These are phyloP conservation scores for Callocephalon fimbriatum DNA, from an alignment of 2,113 vertebrate species.

Conservation along the genomic window DNA sequence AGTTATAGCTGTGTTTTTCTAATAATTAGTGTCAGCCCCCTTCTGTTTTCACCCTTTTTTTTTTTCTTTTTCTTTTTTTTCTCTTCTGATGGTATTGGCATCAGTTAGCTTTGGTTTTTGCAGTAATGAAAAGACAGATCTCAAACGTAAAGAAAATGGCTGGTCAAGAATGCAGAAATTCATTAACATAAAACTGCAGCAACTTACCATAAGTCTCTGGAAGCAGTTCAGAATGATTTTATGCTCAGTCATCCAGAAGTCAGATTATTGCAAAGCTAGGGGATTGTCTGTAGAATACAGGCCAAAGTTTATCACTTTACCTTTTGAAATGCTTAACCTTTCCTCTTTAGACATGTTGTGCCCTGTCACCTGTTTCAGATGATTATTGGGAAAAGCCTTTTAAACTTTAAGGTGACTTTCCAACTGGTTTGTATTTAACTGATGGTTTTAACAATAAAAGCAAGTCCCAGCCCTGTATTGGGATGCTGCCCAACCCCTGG, in stretches of 20 bases:
- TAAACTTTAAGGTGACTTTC: neutral
- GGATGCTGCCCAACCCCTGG: slow-evolving; percentile 1
- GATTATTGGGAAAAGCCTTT: neutral
- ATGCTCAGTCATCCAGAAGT: neutral
- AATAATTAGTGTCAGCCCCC: neutral
- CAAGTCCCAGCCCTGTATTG: neutral
- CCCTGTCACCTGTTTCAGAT: neutral
- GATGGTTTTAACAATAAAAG: neutral
- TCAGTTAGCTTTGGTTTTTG: neutral
- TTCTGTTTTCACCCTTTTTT: neutral
- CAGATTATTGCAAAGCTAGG: neutral
- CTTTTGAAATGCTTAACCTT: neutral
- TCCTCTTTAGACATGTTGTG: neutral
- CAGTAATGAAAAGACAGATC: neutral
- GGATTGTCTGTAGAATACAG: neutral
- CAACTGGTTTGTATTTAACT: neutral
- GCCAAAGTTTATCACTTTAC: neutral
- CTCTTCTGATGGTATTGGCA: neutral
- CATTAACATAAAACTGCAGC: neutral
- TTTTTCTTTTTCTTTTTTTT: neutral
- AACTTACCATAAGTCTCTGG: neutral
- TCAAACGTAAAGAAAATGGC: neutral
- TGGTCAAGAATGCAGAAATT: neutral
- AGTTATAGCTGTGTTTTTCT: neutral
- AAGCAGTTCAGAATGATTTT: neutral